Percentiles rank a stretch among this genome's conserved stretches.
These are phyloP conservation scores for Amphipyra tragopoginis DNA, from an alignment of 2,888 invertebrate genomes.

Conservation along the genomic window DNA sequence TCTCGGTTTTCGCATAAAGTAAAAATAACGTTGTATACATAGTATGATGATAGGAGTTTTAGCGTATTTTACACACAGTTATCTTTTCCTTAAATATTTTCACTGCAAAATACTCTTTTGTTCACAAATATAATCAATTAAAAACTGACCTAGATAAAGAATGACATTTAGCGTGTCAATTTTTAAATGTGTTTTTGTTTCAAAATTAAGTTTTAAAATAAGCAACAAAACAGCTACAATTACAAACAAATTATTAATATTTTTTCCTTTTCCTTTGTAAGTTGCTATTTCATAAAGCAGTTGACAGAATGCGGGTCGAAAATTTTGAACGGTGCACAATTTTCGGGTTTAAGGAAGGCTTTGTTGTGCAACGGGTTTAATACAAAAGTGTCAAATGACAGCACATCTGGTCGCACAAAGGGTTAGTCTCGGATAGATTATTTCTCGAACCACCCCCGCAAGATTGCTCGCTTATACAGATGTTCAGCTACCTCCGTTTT, in stretches of 20 bases:
- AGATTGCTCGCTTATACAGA: slow-evolving; percentile 88
- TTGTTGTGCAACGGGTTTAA: slow-evolving; percentile 90
- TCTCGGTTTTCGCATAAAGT: too few relatives aligned
- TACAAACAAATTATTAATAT: slow-evolving; percentile 32
- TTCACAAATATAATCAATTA: not conserved
- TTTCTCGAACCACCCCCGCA: slow-evolving; percentile 89
- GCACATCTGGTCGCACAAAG: slow-evolving; percentile 89
- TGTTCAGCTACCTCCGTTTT: slow-evolving; percentile 72
- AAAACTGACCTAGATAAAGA: not conserved
- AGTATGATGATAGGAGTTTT: slow-evolving; percentile 12
- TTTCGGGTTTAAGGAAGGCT: slow-evolving; percentile 88
- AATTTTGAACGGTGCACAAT: slow-evolving; percentile 86
- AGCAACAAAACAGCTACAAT: slow-evolving; percentile 10
- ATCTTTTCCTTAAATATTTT: slow-evolving; percentile 35
- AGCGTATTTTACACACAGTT: not conserved
- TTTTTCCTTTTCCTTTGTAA: slow-evolving; percentile 57
- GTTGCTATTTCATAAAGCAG: slow-evolving; percentile 72
- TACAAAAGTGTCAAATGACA: slow-evolving; percentile 90
- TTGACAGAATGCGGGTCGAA: slow-evolving; percentile 87
- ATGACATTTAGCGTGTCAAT: not conserved
- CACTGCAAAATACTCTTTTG: not conserved
- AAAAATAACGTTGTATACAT: too few relatives aligned
- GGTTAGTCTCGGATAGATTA: slow-evolving; percentile 88
- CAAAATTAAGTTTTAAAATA: not conserved
- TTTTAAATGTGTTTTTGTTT: too few relatives aligned